A percentile compares a stretch with the other conserved stretches of the same genome.
These are phyloP conservation scores for Arbacia lixula DNA, from an alignment of 53 echinoderm and acorn worm genomes.

Conservation along the genomic window DNA sequence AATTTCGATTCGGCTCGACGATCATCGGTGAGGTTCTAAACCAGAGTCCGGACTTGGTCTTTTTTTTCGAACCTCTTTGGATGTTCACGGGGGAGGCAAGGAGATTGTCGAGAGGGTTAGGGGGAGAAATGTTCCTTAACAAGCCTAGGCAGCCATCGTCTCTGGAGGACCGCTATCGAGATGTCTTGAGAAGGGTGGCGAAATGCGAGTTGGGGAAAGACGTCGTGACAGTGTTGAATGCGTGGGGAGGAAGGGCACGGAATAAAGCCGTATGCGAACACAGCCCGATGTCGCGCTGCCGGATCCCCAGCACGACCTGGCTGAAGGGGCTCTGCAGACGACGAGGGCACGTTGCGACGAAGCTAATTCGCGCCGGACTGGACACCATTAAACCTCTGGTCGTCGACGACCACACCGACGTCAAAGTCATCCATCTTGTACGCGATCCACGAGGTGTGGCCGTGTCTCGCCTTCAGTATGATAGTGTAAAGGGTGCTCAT, in stretches of 20 bases:
- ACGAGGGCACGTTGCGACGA: constrained; percentile 61
- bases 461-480: constrained; percentile 64
- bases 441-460: constrained; percentile 82
- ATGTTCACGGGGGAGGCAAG: constrained; percentile 5
- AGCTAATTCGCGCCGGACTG: constrained; percentile 70
- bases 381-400: constrained; percentile 60
- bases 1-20: constrained; percentile 80
- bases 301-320: constrained; percentile 6
- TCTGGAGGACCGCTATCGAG: neutral
- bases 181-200: constrained; percentile 50
- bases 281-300: neutral
- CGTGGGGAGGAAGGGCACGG: constrained; percentile 36
- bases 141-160: neutral
- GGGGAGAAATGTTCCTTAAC: too few relatives aligned
- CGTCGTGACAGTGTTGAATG: constrained; percentile 33
- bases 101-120: neutral
- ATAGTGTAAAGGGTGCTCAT: constrained; percentile 22
- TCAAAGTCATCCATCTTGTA: constrained; percentile 74
- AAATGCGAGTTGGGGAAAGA: constrained; percentile 46
- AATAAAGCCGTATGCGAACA: constrained; percentile 49
- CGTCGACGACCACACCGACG: constrained; percentile 56
- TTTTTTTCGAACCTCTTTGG: constrained; percentile 74
- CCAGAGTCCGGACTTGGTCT: constrained; percentile 69
- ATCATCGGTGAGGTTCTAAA: constrained; percentile 78
- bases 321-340: constrained; percentile 24